These are phyloP conservation scores for Troglohyphantes excavatus DNA, from an alignment of 2,888 invertebrate genomes.

Conservation along the genomic window DNA sequence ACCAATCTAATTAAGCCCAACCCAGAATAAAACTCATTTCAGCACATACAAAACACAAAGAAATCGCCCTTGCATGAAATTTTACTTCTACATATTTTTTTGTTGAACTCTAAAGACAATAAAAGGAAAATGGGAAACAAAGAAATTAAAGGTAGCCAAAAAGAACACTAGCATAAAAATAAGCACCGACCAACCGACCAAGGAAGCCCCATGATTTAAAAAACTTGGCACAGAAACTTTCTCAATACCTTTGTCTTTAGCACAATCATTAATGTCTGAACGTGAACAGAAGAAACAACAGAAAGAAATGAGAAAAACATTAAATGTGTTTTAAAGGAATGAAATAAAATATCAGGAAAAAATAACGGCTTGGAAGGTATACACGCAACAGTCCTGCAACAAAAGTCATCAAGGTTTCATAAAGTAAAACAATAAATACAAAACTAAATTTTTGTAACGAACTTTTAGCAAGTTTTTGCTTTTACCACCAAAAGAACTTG, in stretches of 20 bases:
- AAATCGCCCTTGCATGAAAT: constrained; percentile 10
- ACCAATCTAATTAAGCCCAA: no score
- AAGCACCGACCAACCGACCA: constrained; percentile 6
- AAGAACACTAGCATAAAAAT: constrained; percentile 36
- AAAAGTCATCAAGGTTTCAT: constrained; percentile 62
- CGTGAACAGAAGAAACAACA: constrained; percentile 4
- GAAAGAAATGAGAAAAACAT: constrained; percentile 45
- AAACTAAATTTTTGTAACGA: constrained; percentile 61
- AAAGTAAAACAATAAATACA: constrained; percentile 67
- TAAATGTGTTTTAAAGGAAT: constrained; percentile 53
- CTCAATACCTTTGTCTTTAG: constrained; percentile 18
- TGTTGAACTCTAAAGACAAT: constrained; percentile 6
- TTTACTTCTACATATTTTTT: constrained; percentile 19
- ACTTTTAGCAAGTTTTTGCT: constrained; percentile 45
- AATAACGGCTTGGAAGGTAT: constrained; percentile 38
- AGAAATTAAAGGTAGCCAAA: constrained; percentile 10
- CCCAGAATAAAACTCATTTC: background rate
- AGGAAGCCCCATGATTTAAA: constrained; percentile 21
- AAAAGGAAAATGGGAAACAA: background rate
- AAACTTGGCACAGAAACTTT: constrained; percentile 48
- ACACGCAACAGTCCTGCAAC: constrained; percentile 61
- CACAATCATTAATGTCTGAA: constrained; percentile 61
- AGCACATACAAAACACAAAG: background rate
- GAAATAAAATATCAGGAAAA: constrained; percentile 47
- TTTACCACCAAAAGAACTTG: constrained; percentile 39